These are phyloP conservation scores for Malacoraja senta DNA, from an alignment of 2,797 vertebrate genomes.

Conservation along the genomic window DNA sequence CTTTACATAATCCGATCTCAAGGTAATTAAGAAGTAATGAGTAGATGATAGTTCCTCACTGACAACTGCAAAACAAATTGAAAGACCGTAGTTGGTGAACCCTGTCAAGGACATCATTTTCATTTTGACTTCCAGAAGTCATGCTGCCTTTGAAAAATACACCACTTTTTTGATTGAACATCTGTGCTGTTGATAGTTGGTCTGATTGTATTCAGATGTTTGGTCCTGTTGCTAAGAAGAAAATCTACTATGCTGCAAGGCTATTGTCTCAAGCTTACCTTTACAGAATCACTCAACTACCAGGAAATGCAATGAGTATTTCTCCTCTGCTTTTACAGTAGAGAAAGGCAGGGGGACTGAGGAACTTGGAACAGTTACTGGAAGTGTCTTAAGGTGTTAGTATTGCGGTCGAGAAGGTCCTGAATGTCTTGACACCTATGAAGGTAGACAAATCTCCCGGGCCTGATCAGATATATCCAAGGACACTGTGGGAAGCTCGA, in stretches of 20 bases:
- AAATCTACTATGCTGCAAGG: background rate
- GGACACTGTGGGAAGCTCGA: too few relatives aligned
- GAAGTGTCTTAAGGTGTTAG: too few relatives aligned
- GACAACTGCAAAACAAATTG: background rate
- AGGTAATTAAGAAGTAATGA: constrained; percentile 15
- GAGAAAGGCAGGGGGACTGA: too few relatives aligned
- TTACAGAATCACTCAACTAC: background rate
- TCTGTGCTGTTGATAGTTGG: background rate
- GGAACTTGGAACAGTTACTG: too few relatives aligned
- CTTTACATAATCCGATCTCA: background rate
- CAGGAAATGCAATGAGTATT: background rate
- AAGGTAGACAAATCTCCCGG: too few relatives aligned
- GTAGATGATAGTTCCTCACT: background rate
- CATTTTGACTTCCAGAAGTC: background rate
- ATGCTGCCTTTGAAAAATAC: background rate
- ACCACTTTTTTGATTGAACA: background rate
- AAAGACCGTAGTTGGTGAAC: background rate
- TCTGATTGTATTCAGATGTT: too few relatives aligned
- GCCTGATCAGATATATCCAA: too few relatives aligned
- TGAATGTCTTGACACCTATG: too few relatives aligned
- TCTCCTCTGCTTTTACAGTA: too few relatives aligned
- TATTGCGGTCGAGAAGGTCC: too few relatives aligned
- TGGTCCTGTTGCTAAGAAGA: background rate
- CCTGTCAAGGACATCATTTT: background rate
- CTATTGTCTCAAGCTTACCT: background rate